Evolutionary conservation across 2,113 vertebrate genomes (phyloP).

Genomic region (Tenrec ecaudatus): DNA sequence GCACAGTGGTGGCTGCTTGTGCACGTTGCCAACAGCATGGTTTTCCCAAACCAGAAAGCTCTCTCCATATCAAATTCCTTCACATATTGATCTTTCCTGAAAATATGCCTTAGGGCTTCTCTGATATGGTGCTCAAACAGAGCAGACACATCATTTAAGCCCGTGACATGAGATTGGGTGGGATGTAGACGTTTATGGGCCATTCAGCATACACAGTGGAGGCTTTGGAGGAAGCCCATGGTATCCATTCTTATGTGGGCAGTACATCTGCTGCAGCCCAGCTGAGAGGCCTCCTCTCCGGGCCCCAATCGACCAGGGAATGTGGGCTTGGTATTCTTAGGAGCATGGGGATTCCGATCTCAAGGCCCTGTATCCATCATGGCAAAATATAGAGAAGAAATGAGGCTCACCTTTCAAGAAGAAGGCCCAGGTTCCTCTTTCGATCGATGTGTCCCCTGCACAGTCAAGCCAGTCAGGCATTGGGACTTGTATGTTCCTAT

Average conservation of each 20-base stretch:
- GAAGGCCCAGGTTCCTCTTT: neutral
- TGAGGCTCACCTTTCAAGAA: too few species aligned
- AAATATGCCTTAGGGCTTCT: neutral
- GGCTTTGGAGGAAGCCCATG: neutral
- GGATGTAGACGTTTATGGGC: too few species aligned
- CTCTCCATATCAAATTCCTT: neutral
- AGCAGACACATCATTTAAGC: neutral
- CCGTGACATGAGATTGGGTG: fast-evolving
- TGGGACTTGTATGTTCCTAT: neutral
- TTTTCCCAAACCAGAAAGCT: neutral
- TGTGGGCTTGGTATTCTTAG: neutral
- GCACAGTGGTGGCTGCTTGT: neutral
- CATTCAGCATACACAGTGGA: too few species aligned
- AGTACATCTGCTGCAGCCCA: too few species aligned
- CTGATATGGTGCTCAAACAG: neutral
- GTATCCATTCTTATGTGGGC: fast-evolving
- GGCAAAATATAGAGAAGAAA: neutral
- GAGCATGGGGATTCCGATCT: neutral
- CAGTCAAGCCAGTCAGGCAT: neutral
- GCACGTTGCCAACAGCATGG: neutral
- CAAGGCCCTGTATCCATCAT: neutral
- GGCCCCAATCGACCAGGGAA: neutral
- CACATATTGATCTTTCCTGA: neutral
- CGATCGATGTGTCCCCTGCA: neutral
- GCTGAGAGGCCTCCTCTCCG: neutral